Base-by-base conservation (phyloP, 2,113 vertebrate genomes). In the Cavia aperea region DNA sequence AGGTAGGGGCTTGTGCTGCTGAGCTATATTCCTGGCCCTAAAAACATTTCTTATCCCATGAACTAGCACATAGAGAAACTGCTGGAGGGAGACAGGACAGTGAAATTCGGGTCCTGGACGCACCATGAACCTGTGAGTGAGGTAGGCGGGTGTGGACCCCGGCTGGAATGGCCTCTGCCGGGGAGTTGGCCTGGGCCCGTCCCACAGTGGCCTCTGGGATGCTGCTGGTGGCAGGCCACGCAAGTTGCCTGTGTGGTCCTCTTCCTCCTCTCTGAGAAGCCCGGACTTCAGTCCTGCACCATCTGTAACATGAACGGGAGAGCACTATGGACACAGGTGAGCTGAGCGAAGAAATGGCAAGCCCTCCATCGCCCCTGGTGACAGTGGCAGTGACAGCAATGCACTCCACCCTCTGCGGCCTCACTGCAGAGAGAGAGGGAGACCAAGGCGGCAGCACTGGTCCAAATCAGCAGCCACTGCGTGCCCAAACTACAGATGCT, bases 121-220 rank as follows among this genome's bases (percentile, higher is more conserved):
- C 96, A 99, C 99, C 99, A 99, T 99, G 96, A 99, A 99, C 73
- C 99, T 98, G 96, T 99, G 99, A 46, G 97, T 98, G 96, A 99
- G 99, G 58, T 99, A 98, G 1, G 95, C 91, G 0, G 99, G 99
- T 4, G 99, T 99, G 95, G 99, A 99, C 68, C 98, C 98, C 0
- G 99, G 94, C 96, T 99, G 99, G 95, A 99, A 99, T 0, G 99
- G 98, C 90, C 98, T 99, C 96, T 99, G 99, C 39, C 77, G 98
- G 1, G 98, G 97, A 2, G 99, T 99, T 68, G 99, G 99, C 97
- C 98, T 12, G 2, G 99, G 99, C 1, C 99, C 99, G 2, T 98
- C 97, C 11, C 99, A 99, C 58, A 97, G 94, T 0, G 98, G 98
- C 36, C 96, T 98, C 0, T 98, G 97, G 3, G 92, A 92, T 24